phyloP scores from a whole-genome alignment of 2,888 invertebrate species.

The Eulithis prunata region DNA sequence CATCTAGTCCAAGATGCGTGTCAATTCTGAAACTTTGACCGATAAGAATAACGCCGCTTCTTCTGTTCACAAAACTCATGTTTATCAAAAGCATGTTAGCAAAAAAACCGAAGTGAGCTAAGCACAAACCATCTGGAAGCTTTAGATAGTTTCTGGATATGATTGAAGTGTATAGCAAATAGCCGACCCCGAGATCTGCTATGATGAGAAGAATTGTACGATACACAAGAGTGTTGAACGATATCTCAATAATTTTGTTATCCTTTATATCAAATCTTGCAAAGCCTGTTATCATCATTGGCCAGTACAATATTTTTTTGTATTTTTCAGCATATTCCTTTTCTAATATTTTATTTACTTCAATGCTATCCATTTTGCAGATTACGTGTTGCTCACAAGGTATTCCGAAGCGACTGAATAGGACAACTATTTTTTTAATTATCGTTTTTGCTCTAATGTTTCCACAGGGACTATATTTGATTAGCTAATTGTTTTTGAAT shows the following conservation, averaged over 20 bases:
- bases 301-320: conserved; percentile 41
- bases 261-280: conserved; percentile 57
- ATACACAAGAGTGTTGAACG: conserved; percentile 44
- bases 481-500: background rate
- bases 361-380: conserved; percentile 36
- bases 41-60: conserved; percentile 50
- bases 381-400: background rate
- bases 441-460: background rate
- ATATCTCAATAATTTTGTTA: conserved; percentile 49
- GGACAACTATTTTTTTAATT: background rate
- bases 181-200: conserved; percentile 41
- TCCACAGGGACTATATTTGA: background rate
- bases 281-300: conserved; percentile 53
- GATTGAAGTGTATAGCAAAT: conserved; percentile 49
- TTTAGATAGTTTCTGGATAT: conserved; percentile 46
- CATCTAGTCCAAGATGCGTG: conserved; percentile 55
- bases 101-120: conserved; percentile 50
- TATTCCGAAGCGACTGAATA: conserved; percentile 1
- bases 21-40: conserved; percentile 60
- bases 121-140: conserved; percentile 52
- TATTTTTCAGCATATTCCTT: conserved; percentile 50
- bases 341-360: conserved; percentile 44
- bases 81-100: conserved; percentile 52
- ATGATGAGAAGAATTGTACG: conserved; percentile 45
- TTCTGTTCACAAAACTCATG: conserved; percentile 52